Percentiles rank a stretch among this genome's conserved stretches.
Evolutionary conservation across 2,113 vertebrate genomes (phyloP).

Genomic region (Sturnira hondurensis): DNA sequence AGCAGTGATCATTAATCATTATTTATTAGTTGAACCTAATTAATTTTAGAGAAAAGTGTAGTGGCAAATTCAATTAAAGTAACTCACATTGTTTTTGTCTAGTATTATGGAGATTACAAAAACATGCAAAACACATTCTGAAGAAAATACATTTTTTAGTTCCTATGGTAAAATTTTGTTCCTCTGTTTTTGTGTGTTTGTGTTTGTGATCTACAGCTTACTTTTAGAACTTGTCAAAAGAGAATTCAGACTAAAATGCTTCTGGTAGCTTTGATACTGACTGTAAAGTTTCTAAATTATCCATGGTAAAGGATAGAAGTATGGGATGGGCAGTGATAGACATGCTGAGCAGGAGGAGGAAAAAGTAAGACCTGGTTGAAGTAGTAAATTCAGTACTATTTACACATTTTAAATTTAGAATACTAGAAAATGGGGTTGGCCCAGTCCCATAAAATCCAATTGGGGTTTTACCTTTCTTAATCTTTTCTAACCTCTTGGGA

Average conservation of each 20-base stretch:
- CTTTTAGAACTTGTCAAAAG: neutral
- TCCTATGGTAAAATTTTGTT: neutral
- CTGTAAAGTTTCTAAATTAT: neutral
- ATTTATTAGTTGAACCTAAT: neutral
- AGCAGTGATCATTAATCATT: neutral
- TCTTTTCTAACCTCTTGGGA: neutral
- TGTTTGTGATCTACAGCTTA: neutral
- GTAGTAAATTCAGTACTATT: neutral
- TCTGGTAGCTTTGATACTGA: neutral
- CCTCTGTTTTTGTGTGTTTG: neutral
- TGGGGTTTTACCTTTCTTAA: neutral
- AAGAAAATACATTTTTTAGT: neutral
- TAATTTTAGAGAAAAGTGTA: slow-evolving; percentile 16
- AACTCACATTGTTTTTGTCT: neutral
- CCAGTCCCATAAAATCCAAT: neutral
- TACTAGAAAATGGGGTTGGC: neutral
- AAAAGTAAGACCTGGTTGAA: neutral
- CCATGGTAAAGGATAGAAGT: neutral
- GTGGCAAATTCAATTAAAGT: neutral
- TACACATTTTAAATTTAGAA: neutral
- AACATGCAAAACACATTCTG: neutral
- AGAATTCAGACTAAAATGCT: neutral
- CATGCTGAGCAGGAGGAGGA: neutral
- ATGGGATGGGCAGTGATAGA: neutral
- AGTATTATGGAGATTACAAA: neutral